These are phyloP conservation scores for Haplochromis burtoni DNA, from an alignment of 2,113 vertebrate species.

Conservation along the genomic window DNA sequence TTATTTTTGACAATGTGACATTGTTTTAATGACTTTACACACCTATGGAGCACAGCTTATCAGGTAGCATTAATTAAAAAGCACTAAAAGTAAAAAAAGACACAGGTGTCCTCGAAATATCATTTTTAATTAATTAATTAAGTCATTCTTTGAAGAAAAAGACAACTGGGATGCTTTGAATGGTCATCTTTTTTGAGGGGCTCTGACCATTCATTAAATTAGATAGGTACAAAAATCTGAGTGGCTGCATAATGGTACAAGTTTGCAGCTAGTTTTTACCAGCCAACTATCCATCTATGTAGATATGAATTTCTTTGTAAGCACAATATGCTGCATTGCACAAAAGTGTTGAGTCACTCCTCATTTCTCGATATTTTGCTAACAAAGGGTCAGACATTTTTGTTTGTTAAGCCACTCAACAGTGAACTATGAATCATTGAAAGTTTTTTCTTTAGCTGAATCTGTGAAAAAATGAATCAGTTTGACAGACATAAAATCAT, in stretches of 20 bases:
- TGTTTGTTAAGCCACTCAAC: neutral
- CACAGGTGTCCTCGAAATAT: slow-evolving; percentile 10
- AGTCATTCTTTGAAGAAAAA: neutral
- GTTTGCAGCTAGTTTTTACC: neutral
- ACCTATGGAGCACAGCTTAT: neutral
- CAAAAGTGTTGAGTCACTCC: neutral
- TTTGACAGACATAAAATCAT: neutral
- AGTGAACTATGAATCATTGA: neutral
- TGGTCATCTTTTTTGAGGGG: neutral
- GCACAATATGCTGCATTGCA: neutral
- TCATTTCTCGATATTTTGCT: neutral
- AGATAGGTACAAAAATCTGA: neutral
- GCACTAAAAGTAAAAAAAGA: neutral
- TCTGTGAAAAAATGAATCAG: neutral
- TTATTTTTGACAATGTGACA: neutral
- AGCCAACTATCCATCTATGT: neutral
- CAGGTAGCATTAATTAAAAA: neutral
- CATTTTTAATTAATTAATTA: neutral
- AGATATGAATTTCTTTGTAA: neutral
- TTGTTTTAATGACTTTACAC: slow-evolving; percentile 22
- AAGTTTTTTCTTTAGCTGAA: neutral
- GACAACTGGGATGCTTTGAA: neutral
- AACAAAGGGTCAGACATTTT: neutral
- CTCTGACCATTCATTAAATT: neutral
- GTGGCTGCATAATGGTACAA: neutral